phyloP scores from a whole-genome alignment of 1,140 invertebrate species.

The Pogonomyrmex barbatus region DNA sequence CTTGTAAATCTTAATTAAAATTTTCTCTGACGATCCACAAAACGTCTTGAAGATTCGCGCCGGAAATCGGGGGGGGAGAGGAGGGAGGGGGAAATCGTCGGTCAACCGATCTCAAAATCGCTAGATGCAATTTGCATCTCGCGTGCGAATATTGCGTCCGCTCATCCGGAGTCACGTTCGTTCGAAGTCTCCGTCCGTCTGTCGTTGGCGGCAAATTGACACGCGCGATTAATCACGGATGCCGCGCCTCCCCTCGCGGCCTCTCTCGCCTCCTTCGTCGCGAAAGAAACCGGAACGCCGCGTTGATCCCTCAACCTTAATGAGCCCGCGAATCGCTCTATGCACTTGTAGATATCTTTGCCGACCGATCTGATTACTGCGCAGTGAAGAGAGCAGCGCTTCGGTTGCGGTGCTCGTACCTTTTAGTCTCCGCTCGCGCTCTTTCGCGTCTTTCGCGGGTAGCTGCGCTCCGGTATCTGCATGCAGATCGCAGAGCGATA shows the following conservation, averaged over 20 bases:
- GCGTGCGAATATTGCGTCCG: conserved; percentile 17
- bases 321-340: conserved; percentile 53
- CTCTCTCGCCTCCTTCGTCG: background rate
- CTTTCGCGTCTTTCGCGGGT: background rate
- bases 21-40: background rate
- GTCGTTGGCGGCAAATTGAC: conserved; percentile 67
- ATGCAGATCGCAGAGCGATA: conserved; percentile 39
- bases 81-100: too few species aligned
- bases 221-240: conserved; percentile 64
- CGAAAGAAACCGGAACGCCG: conserved; percentile 46
- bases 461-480: conserved; percentile 3
- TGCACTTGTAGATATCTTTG: conserved; percentile 33
- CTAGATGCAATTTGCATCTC: conserved; percentile 57
- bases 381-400: background rate
- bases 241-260: background rate
- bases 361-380: conserved; percentile 36
- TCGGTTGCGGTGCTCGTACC: conserved; percentile 21
- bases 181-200: conserved; percentile 45
- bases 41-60: background rate
- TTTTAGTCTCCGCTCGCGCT: conserved; percentile 17
- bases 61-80: background rate
- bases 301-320: conserved; percentile 62
- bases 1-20: background rate
- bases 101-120: conserved; percentile 28
- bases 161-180: conserved; percentile 35